Evolutionary conservation across 2,888 invertebrate species (phyloP).

Genomic region (Laspeyria flexula): DNA sequence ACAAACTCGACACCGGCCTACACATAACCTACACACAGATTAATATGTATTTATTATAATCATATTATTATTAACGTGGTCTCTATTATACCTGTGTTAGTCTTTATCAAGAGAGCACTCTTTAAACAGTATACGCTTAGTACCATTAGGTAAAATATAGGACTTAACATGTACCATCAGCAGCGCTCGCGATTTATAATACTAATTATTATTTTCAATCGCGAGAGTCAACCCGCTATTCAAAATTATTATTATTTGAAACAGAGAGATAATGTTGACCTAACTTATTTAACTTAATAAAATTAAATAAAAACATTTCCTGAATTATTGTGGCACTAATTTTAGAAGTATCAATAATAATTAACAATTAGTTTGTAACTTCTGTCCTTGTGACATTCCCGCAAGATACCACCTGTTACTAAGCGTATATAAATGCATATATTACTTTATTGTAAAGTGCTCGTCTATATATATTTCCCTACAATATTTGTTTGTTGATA

Average conservation of each 20-base stretch:
- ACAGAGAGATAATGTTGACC: too few relatives aligned
- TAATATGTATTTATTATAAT: constrained; percentile 56
- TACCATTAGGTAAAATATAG: neutral
- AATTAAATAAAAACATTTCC: too few relatives aligned
- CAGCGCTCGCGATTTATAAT: too few relatives aligned
- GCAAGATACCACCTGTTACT: neutral
- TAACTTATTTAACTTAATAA: too few relatives aligned
- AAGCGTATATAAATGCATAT: constrained; percentile 38
- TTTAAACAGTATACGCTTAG: constrained; percentile 30
- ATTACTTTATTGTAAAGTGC: constrained; percentile 32
- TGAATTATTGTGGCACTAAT: too few relatives aligned
- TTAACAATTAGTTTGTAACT: too few relatives aligned
- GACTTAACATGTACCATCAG: neutral
- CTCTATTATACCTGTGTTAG: constrained; percentile 72
- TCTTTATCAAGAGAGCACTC: constrained; percentile 47
- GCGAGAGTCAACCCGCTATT: too few relatives aligned
- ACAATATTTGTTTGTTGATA: constrained; percentile 46
- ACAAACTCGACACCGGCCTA: constrained; percentile 54
- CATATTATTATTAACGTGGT: constrained; percentile 64
- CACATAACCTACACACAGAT: constrained; percentile 73
- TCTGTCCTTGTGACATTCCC: neutral
- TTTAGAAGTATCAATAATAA: too few relatives aligned
- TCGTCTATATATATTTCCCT: constrained; percentile 23
- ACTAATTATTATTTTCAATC: too few relatives aligned
- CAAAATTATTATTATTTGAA: too few relatives aligned